Percentiles rank a stretch among this genome's conserved stretches.
Conservation (phyloP, 2,797 vertebrate species). For the Mormyrus hasselquistii region DNA sequence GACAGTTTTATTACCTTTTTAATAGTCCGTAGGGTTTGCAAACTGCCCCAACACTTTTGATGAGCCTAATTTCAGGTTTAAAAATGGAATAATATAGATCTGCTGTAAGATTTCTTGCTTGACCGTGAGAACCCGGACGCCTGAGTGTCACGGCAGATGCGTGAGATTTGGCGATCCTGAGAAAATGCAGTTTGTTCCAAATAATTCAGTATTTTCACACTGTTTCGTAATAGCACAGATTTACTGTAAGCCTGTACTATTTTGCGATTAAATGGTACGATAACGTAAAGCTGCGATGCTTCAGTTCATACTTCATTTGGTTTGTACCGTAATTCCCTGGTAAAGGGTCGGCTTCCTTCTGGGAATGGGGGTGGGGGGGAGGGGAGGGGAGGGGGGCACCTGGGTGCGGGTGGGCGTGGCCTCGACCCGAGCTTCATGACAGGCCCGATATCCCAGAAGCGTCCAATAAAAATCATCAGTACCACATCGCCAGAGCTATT, state of each 20-base stretch:
- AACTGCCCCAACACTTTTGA: not conserved
- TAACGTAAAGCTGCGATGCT: not conserved
- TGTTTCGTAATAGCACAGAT: not conserved
- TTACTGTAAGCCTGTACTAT: not conserved
- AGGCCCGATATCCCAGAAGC: not conserved
- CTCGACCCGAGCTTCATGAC: not conserved
- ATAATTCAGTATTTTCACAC: not conserved
- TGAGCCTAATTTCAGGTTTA: not conserved
- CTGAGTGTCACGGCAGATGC: not conserved
- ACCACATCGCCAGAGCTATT: not conserved
- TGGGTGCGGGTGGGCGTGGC: not conserved
- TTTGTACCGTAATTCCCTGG: not conserved
- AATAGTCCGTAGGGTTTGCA: not conserved
- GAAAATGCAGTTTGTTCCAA: not conserved
- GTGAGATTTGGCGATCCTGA: not conserved
- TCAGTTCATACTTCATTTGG: not conserved
- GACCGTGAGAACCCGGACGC: not conserved
- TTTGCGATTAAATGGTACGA: not conserved
- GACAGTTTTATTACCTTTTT: not conserved
- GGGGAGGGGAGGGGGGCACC: not conserved
- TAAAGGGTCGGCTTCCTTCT: not conserved
- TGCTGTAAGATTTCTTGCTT: not conserved
- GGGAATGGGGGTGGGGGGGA: not conserved
- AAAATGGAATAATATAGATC: not conserved
- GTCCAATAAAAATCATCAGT: not conserved